Conservation (phyloP, 1,140 invertebrate species). For the Apolygus lucorum region DNA sequence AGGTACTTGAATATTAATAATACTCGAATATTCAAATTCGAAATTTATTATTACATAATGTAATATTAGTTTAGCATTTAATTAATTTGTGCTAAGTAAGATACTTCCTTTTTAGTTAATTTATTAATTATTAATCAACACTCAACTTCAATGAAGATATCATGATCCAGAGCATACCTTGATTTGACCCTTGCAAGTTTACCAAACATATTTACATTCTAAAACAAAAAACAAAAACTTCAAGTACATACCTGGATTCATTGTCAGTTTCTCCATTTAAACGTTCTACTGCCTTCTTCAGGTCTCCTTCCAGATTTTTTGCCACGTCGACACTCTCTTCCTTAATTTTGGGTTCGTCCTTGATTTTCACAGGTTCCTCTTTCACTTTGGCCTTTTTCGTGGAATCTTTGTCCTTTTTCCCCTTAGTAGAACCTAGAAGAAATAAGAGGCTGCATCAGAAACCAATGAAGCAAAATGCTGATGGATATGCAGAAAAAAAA, state of each 20-base stretch:
- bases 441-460: background rate
- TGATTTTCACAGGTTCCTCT: slow-evolving; percentile 22
- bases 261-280: slow-evolving; percentile 55
- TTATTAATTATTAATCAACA: too few species aligned
- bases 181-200: too few species aligned
- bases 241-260: slow-evolving; percentile 45
- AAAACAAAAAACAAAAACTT: background rate
- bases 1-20: too few species aligned
- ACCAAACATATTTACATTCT: background rate
- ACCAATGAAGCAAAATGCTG: too few species aligned
- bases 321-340: slow-evolving; percentile 22
- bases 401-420: slow-evolving; percentile 37
- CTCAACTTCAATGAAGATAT: too few species aligned
- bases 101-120: too few species aligned
- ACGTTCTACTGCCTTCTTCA: slow-evolving; percentile 55
- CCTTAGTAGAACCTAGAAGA: background rate
- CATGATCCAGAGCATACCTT: too few species aligned
- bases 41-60: too few species aligned
- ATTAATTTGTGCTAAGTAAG: too few species aligned
- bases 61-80: too few species aligned
- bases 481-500: too few species aligned
- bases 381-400: slow-evolving; percentile 39
- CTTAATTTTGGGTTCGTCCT: slow-evolving; percentile 19
- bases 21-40: too few species aligned
- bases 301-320: slow-evolving; percentile 41